Base-by-base conservation (phyloP, 2,888 invertebrate species). In the Caprella mutica region DNA sequence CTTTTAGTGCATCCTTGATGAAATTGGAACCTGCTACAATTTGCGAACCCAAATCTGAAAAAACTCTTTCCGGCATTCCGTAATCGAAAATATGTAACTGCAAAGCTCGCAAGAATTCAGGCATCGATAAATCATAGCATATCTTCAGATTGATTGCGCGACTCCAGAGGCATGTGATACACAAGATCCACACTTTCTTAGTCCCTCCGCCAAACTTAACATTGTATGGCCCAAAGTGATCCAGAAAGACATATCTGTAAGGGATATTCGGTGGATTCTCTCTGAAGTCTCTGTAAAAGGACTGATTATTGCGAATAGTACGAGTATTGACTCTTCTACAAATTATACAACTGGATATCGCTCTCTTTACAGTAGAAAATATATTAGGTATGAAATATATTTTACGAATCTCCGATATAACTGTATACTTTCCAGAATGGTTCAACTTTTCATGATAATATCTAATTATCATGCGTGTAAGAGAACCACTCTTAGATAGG, bases 121-220 rank as follows among this genome's bases (percentile, higher is more conserved):
- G 2, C 3, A 29, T 24, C n/a, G 3, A 27, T 17, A 48, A n/a
- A 23, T 48, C 17, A 6, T n/a, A 3, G 8, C 48, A 48, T 24
- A 48, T 12, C 30, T 24, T 48, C 12, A 17, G 48, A 48, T 48
- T 48, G 2, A 48, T 29, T 12, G 48, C 48, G 21, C 48, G 21
- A 24, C 48, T 48, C 48, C 48, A 48, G 24, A 48, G 21, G 30
- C 48, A 48, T 14, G 48, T 23, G 12, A 48, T 48, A 5, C 48
- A 48, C 48, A 48, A 3, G 2, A 48, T 29, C 26, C 30, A 48
- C 14, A 48, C 48, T n/a, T 48, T 48, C 3, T 12, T 2, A 5
- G 2, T 8, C 2, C 14, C 48, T 3, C 30, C 48, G 4, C 26
- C 2, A 1, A 12, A 14, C 5, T 17, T 48, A 9, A 23, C 48